Evolutionary conservation across 2,797 vertebrate species (phyloP).

Genomic region (Schizopygopsis pylzovi): DNA sequence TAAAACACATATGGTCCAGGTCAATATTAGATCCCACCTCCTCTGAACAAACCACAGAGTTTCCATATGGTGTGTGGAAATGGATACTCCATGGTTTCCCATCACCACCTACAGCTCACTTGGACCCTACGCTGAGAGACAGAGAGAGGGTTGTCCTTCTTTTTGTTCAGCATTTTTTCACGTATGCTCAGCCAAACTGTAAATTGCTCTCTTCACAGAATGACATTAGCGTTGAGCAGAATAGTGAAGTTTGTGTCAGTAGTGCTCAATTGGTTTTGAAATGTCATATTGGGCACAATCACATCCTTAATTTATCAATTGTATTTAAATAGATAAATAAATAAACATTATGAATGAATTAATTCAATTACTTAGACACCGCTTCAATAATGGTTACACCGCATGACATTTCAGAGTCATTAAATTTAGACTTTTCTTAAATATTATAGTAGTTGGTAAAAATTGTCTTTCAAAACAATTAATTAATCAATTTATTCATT

Average conservation of each 20-base stretch:
- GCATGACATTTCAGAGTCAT: neutral
- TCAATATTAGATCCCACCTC: constrained; percentile 87
- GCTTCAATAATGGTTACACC: neutral
- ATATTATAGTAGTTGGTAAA: neutral
- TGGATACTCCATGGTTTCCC: constrained; percentile 72
- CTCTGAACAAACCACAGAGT: constrained; percentile 87
- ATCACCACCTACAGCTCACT: constrained; percentile 66
- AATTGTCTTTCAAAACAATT: neutral
- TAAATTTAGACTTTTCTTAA: neutral
- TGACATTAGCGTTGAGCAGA: neutral
- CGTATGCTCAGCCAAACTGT: neutral
- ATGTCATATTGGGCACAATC: neutral
- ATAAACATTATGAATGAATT: neutral
- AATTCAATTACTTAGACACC: neutral
- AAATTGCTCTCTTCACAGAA: neutral
- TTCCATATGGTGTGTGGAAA: constrained; percentile 86
- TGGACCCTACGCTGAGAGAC: constrained; percentile 44
- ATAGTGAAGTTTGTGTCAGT: neutral
- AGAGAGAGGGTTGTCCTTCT: constrained; percentile 8
- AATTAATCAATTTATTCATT: neutral
- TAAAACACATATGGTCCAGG: constrained; percentile 86
- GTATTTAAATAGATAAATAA: neutral
- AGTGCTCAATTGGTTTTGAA: neutral
- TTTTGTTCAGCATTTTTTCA: neutral
- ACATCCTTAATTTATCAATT: neutral